Evolutionary conservation across 2,113 vertebrate species (phyloP).

Genomic region (Pandion haliaetus): DNA sequence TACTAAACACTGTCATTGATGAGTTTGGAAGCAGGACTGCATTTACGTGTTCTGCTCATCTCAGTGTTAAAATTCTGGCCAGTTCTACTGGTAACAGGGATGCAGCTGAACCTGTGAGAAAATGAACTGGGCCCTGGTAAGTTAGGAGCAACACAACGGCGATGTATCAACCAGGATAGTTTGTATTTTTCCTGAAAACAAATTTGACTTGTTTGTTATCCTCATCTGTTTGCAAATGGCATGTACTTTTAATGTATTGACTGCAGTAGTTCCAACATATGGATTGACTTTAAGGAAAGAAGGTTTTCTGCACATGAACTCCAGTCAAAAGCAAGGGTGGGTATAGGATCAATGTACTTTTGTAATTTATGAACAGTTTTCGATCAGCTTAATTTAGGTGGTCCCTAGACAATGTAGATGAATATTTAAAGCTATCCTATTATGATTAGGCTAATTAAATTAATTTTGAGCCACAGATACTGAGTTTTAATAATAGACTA

Average conservation of each 20-base stretch:
- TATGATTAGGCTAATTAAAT: neutral
- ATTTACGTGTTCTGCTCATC: neutral
- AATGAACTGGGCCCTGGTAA: neutral
- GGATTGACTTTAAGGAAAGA: neutral
- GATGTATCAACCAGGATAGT: neutral
- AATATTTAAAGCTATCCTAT: neutral
- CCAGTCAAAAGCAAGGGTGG: neutral
- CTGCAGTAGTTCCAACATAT: neutral
- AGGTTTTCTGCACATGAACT: neutral
- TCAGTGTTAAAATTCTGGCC: neutral
- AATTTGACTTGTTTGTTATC: neutral
- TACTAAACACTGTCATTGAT: neutral
- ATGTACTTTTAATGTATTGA: neutral
- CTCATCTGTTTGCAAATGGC: neutral
- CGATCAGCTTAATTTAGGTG: neutral
- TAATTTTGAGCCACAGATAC: neutral
- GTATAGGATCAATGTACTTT: neutral
- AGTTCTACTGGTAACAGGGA: neutral
- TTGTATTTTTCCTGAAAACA: neutral
- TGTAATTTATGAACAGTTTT: neutral
- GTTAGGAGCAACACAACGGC: accelerated
- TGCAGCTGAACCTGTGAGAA: neutral
- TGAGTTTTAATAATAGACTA: neutral
- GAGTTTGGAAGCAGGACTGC: neutral
- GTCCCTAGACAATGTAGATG: neutral